Evolutionary conservation across 2,797 vertebrate genomes (phyloP).

Genomic region (Mallotus villosus): DNA sequence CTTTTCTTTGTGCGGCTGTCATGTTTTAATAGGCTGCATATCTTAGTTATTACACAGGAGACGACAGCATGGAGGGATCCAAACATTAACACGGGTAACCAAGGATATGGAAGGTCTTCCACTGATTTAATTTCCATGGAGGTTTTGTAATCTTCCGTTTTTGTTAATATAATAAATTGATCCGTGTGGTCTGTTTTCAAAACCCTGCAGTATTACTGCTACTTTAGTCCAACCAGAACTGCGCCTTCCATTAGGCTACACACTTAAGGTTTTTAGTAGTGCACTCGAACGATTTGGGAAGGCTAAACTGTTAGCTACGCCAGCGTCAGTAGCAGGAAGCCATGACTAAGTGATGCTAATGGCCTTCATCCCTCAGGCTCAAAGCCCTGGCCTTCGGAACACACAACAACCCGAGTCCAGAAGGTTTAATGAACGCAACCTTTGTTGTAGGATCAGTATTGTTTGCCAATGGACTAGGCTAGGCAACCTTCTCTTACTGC

Average conservation of each 20-base stretch:
- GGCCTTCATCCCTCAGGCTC: slow-evolving; percentile 42
- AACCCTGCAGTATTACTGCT: not conserved
- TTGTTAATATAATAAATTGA: too few relatives aligned
- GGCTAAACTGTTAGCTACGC: slow-evolving; percentile 42
- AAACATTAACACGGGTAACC: not conserved
- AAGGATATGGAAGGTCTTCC: too few relatives aligned
- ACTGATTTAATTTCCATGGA: too few relatives aligned
- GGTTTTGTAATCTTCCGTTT: too few relatives aligned
- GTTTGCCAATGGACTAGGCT: too few relatives aligned
- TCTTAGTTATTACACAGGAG: slow-evolving; percentile 24
- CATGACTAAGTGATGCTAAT: slow-evolving; percentile 57
- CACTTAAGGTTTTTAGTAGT: slow-evolving; percentile 9
- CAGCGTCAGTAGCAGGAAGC: slow-evolving; percentile 44
- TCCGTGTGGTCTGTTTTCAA: too few relatives aligned
- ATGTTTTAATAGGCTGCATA: slow-evolving; percentile 28
- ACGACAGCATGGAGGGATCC: slow-evolving; percentile 16
- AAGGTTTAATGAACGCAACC: too few relatives aligned
- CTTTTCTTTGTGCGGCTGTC: slow-evolving; percentile 22
- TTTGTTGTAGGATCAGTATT: too few relatives aligned
- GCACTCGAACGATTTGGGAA: slow-evolving; percentile 58
- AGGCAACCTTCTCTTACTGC: too few relatives aligned
- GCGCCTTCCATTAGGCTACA: slow-evolving; percentile 10
- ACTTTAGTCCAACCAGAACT: not conserved
- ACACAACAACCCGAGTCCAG: not conserved
- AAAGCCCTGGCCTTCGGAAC: slow-evolving; percentile 13